Conservation (phyloP, 2,797 vertebrate genomes). For the Melanotaenia nigrans region DNA sequence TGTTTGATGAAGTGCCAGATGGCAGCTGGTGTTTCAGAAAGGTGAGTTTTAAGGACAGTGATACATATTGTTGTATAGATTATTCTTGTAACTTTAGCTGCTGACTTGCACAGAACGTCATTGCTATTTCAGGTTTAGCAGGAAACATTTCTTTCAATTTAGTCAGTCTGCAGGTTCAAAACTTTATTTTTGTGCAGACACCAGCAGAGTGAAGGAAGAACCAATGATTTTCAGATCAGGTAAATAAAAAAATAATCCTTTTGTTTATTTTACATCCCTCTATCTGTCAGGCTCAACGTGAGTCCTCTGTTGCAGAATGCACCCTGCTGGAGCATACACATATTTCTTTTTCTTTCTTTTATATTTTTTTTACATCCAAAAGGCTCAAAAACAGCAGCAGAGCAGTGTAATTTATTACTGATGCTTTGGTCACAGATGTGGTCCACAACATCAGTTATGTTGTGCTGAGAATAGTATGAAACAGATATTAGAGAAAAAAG, state of each 20-base stretch:
- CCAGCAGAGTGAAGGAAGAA: background rate
- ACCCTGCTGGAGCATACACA: conserved; percentile 19
- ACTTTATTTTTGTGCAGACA: conserved; percentile 10
- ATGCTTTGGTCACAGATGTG: conserved; percentile 54
- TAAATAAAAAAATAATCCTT: background rate
- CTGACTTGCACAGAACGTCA: conserved; percentile 1
- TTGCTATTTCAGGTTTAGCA: background rate
- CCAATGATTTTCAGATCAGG: background rate
- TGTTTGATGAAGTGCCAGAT: conserved; percentile 44
- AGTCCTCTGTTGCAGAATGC: conserved; percentile 32
- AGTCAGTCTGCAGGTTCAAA: background rate
- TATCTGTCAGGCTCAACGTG: conserved; percentile 40
- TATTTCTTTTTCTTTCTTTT: conserved; percentile 29
- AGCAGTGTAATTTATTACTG: conserved; percentile 49
- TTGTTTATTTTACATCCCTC: conserved; percentile 31
- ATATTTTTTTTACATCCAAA: conserved; percentile 39
- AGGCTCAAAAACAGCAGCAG: conserved; percentile 43
- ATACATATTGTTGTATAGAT: conserved; percentile 1
- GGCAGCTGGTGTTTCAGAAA: conserved; percentile 27
- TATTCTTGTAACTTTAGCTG: conserved; percentile 4
- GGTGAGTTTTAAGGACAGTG: conserved; percentile 27
- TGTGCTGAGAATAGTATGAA: conserved; percentile 36
- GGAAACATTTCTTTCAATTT: background rate
- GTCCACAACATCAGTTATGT: conserved; percentile 41
- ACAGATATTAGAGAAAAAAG: conserved; percentile 14